Evolutionary conservation across 2,888 invertebrate species (phyloP), one percentile per base, ranked within the genome.

Genomic region (Drosophila koepferae): DNA sequence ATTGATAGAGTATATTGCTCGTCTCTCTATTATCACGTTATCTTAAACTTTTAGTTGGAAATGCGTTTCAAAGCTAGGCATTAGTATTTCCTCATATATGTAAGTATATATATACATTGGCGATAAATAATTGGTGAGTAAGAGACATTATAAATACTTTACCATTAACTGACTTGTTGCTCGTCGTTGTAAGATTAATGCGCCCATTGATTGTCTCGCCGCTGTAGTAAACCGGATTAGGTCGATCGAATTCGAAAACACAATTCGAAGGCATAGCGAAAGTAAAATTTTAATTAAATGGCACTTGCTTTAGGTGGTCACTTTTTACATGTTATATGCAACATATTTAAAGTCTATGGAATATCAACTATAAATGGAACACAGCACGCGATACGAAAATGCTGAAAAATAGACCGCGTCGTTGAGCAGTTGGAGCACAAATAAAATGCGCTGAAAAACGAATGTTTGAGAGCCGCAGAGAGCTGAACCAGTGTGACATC

Each of bases 161-260:
- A 87, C 91, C 80, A 74, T 81, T 77, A 2, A 91, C 83, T 5
- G 74, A 49, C 62, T 87, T 87, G 51, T 69, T 67, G 49, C 65
- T 74, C n/a, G 74, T 72, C 16, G 87, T 89, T 0, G 48, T 76
- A 10, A 91, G 49, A 20, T 69, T 34, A 46, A 89, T 64, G 2
- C 81, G 74, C n/a, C 91, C 90, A 64, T 77, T 82, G 14, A 91
- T 74, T 23, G 72, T 80, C 68, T 91, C 89, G n/a, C 91, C 91
- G 49, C 90, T 89, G 38, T 81, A 81, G 59, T 90, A 91, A 28
- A 90, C 78, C 7, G 84, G 80, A 53, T 86, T 74, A 16, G 72
- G 81, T 5, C 90, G 88, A 82, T 91, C 89, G 31, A 91, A 79
- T 54, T 87, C 80, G 38, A 86, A 86, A 8, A 48, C 46, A 56